Evolutionary conservation across 2,888 invertebrate species (phyloP), one percentile per base, ranked within the genome.

Genomic region (Schrankia costaestrigalis): DNA sequence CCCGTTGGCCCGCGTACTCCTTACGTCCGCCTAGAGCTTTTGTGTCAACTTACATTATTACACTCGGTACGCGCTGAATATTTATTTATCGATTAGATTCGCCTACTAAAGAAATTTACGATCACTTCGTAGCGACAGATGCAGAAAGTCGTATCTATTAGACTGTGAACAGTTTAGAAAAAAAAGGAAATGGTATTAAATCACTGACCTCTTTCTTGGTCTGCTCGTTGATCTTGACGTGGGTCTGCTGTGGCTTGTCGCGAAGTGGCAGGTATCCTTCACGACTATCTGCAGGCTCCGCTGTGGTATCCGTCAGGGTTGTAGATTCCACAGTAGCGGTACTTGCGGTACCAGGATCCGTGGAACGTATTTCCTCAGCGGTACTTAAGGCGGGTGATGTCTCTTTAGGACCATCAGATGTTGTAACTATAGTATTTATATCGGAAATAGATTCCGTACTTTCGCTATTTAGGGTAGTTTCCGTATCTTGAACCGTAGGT

Each of bases 171-270:
- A 71, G 71, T 70, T 74, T 66, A 70, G 66, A 62, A 48, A 57
- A 61, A 59, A 58, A 60, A 63, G 57, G 65, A 71, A 73, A 71
- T 69, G 61, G 62, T 68, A 63, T 68, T 72, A 73, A 78, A 72
- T 74, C 70, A 82, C 89, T 86, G 74, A 89, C 89, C 89, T 89
- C 88, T 82, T 88, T 89, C 63, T 88, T 89, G 41, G 86, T 87
- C 63, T 88, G 85, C 54, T 87, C 88, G 73, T 83, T 88, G 73
- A 87, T 87, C 70, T 87, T 87, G 57, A 87, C 88, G 66, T 85
- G 78, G 34, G 78, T 86, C 60, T 83, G 82, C 46, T 76, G 81
- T 28, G 85, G 84, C 48, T 86, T 87, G 64, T 88, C 89, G 46
- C 85, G 77, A 31, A 89, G 77, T 30, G 87, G 85, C 39, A 87